Evolutionary conservation across 2,888 invertebrate genomes (phyloP).

Genomic region (Tipula confusa): DNA sequence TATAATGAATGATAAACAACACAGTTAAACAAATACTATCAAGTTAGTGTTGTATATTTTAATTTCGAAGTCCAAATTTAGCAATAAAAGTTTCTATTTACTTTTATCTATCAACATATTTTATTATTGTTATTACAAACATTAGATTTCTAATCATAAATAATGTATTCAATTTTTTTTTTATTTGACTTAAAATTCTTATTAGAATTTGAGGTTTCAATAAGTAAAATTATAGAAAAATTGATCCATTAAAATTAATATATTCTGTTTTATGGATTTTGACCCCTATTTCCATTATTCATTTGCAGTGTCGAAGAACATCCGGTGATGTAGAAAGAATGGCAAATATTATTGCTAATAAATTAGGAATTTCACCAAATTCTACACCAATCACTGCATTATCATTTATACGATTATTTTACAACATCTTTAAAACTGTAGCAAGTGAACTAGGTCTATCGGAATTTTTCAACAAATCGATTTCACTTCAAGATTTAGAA

Average conservation of each 20-base stretch:
- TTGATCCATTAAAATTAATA: background rate
- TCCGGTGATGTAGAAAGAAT: constrained; percentile 80
- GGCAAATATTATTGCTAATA: constrained; percentile 75
- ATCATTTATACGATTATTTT: constrained; percentile 65
- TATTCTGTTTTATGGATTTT: background rate
- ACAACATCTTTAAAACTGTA: constrained; percentile 57
- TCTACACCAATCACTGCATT: constrained; percentile 60
- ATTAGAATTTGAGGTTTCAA: background rate
- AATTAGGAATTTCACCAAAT: constrained; percentile 62
- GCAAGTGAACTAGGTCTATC: constrained; percentile 54
- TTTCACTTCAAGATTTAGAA: constrained; percentile 58
- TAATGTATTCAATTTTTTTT: background rate
- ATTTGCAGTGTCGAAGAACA: constrained; percentile 73
- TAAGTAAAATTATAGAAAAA: background rate
- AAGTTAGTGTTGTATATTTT: background rate
- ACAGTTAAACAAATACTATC: background rate
- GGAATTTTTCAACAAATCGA: constrained; percentile 53
- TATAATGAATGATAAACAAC: background rate
- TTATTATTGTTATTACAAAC: too few species aligned
- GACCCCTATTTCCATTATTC: background rate
- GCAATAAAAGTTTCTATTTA: background rate
- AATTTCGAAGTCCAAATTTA: background rate
- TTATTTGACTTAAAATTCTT: too few species aligned
- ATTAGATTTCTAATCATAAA: background rate
- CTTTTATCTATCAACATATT: background rate